These are phyloP conservation scores for Parnassius glacialis DNA, from an alignment of 2,888 invertebrate species.

Conservation along the genomic window DNA sequence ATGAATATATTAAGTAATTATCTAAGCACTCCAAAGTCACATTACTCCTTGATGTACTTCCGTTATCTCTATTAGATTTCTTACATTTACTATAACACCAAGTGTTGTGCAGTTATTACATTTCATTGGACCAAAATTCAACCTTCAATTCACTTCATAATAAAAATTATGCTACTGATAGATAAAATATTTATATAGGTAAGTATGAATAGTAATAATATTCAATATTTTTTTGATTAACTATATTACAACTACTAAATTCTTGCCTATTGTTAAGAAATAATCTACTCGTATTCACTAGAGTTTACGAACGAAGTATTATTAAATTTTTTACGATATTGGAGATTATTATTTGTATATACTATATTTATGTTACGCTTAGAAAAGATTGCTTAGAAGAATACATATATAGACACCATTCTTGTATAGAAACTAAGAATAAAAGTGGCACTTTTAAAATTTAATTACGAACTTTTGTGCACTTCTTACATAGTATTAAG, in stretches of 20 bases:
- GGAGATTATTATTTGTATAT: conserved; percentile 38
- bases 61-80: conserved; percentile 38
- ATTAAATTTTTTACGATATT: conserved; percentile 49
- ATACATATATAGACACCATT: conserved; percentile 43
- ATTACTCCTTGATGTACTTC: conserved; percentile 26
- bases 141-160: conserved; percentile 69
- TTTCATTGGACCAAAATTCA: conserved; percentile 80
- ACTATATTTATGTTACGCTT: conserved; percentile 31
- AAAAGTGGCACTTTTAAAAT: conserved; percentile 72
- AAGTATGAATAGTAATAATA: not conserved
- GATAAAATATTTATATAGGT: conserved; percentile 25
- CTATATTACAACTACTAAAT: not conserved
- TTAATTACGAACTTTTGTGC: conserved; percentile 67
- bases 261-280: not conserved
- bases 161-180: conserved; percentile 35
- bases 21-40: conserved; percentile 12
- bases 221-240: not conserved
- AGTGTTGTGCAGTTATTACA: conserved; percentile 74
- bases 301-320: conserved; percentile 44
- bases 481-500: conserved; percentile 55
- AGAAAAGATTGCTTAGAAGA: conserved; percentile 51
- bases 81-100: conserved; percentile 58
- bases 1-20: conserved; percentile 6
- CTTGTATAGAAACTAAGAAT: conserved; percentile 45
- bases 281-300: conserved; percentile 7